Conservation (phyloP, 2,888 invertebrate genomes). For the Eutolmus rufibarbis region DNA sequence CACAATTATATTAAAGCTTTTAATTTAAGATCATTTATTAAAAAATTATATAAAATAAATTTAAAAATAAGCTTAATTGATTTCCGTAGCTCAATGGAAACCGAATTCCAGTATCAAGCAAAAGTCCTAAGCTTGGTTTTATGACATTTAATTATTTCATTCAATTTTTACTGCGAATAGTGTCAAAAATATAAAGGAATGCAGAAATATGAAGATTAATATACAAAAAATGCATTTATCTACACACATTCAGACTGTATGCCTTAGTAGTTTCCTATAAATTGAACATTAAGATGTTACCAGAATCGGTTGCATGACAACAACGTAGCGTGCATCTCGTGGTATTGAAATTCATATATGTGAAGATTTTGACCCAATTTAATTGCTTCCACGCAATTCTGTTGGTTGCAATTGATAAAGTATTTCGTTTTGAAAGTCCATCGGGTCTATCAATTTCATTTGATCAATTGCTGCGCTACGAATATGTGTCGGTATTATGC, state of each 20-base stretch:
- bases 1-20: too few species aligned
- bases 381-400: constrained; percentile 10
- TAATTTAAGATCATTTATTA: too few species aligned
- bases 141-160: too few species aligned
- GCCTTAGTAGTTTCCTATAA: not conserved
- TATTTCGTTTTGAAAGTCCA: not conserved
- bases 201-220: not conserved
- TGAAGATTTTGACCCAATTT: constrained; percentile 27
- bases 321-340: not conserved
- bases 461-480: constrained; percentile 1
- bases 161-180: too few species aligned
- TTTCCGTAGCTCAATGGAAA: too few species aligned
- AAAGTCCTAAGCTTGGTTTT: too few species aligned
- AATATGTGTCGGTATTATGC: not conserved
- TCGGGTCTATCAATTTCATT: not conserved
- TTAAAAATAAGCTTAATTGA: too few species aligned
- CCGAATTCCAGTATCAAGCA: too few species aligned
- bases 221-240: not conserved
- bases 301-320: not conserved
- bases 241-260: not conserved
- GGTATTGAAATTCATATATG: not conserved
- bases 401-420: not conserved
- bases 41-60: too few species aligned
- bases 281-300: not conserved
- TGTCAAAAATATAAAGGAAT: too few species aligned